phyloP scores from a whole-genome alignment of 1,140 invertebrate species.

The Caenorhabditis remanei region DNA sequence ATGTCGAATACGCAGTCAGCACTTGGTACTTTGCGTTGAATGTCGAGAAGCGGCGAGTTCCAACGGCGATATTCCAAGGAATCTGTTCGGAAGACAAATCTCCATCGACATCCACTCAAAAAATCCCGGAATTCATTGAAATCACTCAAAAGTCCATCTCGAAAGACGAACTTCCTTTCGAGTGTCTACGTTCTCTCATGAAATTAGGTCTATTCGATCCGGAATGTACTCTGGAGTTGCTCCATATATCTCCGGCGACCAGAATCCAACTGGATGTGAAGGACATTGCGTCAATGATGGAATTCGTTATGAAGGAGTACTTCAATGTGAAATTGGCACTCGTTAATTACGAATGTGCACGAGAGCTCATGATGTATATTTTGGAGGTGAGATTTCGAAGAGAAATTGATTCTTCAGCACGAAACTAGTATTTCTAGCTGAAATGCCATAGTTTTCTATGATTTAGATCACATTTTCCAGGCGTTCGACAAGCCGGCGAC shows the following conservation, averaged over 20 bases:
- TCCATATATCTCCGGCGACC: background rate
- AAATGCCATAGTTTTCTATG: background rate
- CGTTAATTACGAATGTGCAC: background rate
- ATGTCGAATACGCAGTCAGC: background rate
- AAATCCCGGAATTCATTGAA: background rate
- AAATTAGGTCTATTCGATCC: background rate
- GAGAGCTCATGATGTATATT: background rate
- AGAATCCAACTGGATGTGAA: background rate
- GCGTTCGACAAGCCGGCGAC: background rate
- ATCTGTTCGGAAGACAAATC: background rate
- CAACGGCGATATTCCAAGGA: background rate
- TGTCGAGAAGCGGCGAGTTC: conserved; percentile 3
- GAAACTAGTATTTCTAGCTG: no score
- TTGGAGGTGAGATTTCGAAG: conserved; percentile 23
- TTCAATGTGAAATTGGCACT: background rate
- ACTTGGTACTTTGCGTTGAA: conserved; percentile 3
- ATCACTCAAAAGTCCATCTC: background rate
- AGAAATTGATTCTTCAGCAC: no score
- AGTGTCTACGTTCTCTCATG: background rate
- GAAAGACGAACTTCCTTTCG: background rate
- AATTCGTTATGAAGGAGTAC: background rate
- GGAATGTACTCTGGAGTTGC: background rate
- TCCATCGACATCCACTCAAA: background rate
- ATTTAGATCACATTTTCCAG: background rate
- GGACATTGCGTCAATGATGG: background rate